Conservation (phyloP, 2,113 vertebrate species). For the Garra rufa region DNA sequence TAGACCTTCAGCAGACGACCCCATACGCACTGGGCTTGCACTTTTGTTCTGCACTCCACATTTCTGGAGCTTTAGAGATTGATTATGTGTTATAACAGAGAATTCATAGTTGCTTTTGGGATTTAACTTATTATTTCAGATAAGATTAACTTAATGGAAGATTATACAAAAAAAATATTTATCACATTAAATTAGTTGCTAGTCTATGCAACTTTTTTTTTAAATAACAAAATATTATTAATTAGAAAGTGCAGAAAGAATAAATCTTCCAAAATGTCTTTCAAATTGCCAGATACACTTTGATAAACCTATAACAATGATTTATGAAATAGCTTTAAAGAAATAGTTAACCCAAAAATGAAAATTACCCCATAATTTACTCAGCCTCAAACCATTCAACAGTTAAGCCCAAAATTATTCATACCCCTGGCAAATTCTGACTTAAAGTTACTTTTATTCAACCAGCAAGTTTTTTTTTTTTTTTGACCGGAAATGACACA, state of each 20-base stretch:
- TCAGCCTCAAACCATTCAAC: no score
- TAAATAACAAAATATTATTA: no score
- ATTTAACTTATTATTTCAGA: neutral
- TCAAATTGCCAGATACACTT: neutral
- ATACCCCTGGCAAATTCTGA: no score
- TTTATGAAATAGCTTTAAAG: no score
- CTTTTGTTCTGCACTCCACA: neutral
- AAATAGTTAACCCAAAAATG: no score
- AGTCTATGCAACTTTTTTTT: neutral
- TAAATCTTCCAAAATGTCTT: neutral
- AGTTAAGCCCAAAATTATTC: no score
- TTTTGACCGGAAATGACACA: no score
- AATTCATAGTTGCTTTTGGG: neutral
- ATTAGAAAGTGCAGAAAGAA: no score
- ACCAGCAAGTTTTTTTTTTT: no score
- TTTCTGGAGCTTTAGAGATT: neutral
- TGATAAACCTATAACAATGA: no score
- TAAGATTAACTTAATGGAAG: neutral
- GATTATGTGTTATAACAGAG: neutral
- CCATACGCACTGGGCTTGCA: neutral
- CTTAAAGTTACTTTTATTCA: no score
- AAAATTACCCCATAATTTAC: no score
- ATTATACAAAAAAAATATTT: neutral
- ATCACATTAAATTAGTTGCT: neutral
- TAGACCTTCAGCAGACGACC: conserved; percentile 7